These are phyloP conservation scores for Melanotaenia duboulayi DNA, from an alignment of 2,113 vertebrate species.

Conservation along the genomic window DNA sequence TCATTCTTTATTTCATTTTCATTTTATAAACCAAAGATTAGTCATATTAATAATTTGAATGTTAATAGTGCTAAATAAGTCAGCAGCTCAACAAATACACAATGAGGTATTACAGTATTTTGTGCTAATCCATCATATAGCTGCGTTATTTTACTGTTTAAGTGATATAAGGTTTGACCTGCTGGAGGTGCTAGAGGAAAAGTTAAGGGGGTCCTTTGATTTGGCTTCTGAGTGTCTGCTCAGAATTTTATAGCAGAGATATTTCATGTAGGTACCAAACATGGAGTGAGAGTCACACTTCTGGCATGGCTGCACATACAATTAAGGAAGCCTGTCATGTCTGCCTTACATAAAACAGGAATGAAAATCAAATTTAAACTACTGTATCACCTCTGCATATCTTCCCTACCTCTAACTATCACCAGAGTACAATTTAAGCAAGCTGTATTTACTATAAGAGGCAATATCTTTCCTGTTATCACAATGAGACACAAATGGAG, in stretches of 20 bases:
- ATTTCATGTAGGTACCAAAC: not conserved
- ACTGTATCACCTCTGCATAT: not conserved
- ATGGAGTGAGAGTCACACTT: not conserved
- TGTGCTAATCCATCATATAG: no score
- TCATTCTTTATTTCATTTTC: no score
- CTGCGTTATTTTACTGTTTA: not conserved
- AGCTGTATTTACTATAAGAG: slow-evolving; percentile 24
- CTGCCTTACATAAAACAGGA: no score
- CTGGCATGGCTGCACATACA: not conserved
- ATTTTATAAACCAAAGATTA: no score
- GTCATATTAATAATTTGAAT: no score
- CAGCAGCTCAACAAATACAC: no score
- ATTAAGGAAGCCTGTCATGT: no score
- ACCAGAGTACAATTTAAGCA: slow-evolving; percentile 1
- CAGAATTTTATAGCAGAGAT: not conserved
- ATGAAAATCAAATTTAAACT: not conserved
- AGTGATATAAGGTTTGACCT: not conserved
- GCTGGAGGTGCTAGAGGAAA: slow-evolving; percentile 33
- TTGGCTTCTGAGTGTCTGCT: not conserved
- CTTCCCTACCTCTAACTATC: not conserved
- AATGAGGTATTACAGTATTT: not conserved
- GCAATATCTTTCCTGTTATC: not conserved
- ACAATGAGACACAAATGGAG: not conserved
- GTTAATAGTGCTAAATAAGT: no score
- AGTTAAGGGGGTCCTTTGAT: not conserved